A percentile compares a stretch with the other conserved stretches of the same genome.
Evolutionary conservation across 1,140 invertebrate species (phyloP).

Genomic region (Neodiprion virginianus): DNA sequence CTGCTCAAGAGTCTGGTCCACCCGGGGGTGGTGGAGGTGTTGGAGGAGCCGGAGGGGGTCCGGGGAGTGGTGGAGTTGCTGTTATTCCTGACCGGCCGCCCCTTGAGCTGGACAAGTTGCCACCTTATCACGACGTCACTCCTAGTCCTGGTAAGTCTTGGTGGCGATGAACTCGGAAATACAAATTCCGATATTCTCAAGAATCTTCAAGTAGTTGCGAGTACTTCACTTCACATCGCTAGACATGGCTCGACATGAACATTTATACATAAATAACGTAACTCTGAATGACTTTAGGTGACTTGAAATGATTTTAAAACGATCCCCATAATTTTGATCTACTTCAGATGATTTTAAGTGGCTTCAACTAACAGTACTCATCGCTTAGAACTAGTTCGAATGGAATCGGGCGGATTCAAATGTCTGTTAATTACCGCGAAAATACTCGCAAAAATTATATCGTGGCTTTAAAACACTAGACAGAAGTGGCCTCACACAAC

Average conservation of each 20-base stretch:
- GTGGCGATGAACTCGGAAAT: slow-evolving; percentile 26
- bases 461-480: no score
- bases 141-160: slow-evolving; percentile 53
- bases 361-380: no score
- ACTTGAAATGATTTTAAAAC: slow-evolving; percentile 24
- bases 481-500: no score
- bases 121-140: slow-evolving; percentile 60
- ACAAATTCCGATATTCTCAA: background rate
- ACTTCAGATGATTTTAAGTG: no score
- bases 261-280: background rate
- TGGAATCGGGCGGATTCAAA: no score
- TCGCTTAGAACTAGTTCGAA: no score
- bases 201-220: background rate
- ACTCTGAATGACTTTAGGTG: slow-evolving; percentile 12
- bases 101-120: slow-evolving; percentile 60
- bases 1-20: slow-evolving; percentile 37
- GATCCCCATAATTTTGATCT: background rate
- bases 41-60: slow-evolving; percentile 42
- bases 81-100: slow-evolving; percentile 60
- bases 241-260: background rate
- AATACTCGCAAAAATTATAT: no score
- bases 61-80: slow-evolving; percentile 52
- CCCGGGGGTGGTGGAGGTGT: slow-evolving; percentile 31
- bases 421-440: no score
- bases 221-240: background rate